A percentile compares a stretch with the other conserved stretches of the same genome.
phyloP scores from a whole-genome alignment of 2,888 invertebrate species.

The Odontomyia ornata region DNA sequence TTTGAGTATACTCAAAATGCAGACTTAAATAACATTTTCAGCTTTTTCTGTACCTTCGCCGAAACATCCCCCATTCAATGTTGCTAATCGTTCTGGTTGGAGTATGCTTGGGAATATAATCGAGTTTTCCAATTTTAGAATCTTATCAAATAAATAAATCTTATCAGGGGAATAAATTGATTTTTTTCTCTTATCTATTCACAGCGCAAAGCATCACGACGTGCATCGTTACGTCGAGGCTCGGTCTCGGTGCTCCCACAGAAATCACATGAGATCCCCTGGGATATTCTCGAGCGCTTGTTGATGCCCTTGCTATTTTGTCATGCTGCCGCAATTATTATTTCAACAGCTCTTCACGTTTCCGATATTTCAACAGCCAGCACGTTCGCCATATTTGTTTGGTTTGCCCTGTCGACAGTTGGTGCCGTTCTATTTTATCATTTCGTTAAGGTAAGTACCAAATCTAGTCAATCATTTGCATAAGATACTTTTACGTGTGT shows the following conservation, averaged over 20 bases:
- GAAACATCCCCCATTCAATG: no score
- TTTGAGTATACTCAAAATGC: no score
- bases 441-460: constrained; percentile 77
- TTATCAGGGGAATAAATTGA: not conserved
- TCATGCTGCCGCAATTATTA: constrained; percentile 80
- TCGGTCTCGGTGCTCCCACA: constrained; percentile 68
- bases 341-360: constrained; percentile 76
- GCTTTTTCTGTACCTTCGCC: no score
- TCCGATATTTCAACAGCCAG: constrained; percentile 79
- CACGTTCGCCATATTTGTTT: constrained; percentile 80
- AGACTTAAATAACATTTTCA: no score
- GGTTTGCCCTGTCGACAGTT: constrained; percentile 77
- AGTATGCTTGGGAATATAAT: no score
- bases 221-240: constrained; percentile 70
- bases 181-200: constrained; percentile 24
- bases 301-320: constrained; percentile 81
- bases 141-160: no score
- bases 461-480: not conserved
- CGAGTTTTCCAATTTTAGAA: no score
- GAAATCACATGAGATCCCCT: constrained; percentile 72
- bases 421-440: constrained; percentile 84
- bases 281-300: constrained; percentile 76
- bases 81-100: no score
- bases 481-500: not conserved
- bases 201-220: constrained; percentile 64